A percentile compares a stretch with the other conserved stretches of the same genome.
Conservation (phyloP, 2,888 invertebrate genomes). For the Labia minor region DNA sequence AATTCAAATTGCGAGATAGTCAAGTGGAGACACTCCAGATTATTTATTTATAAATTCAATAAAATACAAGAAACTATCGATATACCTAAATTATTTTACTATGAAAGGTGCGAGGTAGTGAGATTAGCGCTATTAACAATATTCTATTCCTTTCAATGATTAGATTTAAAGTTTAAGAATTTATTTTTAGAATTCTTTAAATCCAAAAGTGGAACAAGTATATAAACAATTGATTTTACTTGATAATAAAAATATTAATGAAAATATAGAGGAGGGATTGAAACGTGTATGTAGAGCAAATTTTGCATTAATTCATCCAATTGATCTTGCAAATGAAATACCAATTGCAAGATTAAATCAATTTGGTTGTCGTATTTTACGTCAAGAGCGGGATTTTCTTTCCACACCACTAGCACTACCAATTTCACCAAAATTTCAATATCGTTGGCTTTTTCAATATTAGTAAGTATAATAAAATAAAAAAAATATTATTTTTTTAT, state of each 20-base stretch:
- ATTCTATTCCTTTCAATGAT: no score
- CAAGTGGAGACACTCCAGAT: no score
- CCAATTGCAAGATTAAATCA: background rate
- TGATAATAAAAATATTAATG: background rate
- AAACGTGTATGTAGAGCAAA: background rate
- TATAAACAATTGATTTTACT: background rate
- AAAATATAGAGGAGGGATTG: background rate
- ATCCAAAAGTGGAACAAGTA: background rate
- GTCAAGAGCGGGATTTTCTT: background rate
- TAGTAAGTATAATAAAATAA: constrained; percentile 2
- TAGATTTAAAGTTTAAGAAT: no score
- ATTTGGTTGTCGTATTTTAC: background rate
- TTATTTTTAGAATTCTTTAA: background rate
- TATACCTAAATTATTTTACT: no score
- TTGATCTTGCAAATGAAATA: background rate
- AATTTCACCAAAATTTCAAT: background rate
- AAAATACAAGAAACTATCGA: no score
- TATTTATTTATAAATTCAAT: no score
- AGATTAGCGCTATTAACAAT: no score
- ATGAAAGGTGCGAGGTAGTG: no score
- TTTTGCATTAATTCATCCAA: background rate
- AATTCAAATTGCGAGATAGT: no score
- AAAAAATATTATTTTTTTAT: no score
- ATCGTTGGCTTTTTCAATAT: constrained; percentile 3
- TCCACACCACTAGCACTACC: background rate